Evolutionary conservation across 2,113 vertebrate species (phyloP).

Genomic region (Bubo scandiacus): DNA sequence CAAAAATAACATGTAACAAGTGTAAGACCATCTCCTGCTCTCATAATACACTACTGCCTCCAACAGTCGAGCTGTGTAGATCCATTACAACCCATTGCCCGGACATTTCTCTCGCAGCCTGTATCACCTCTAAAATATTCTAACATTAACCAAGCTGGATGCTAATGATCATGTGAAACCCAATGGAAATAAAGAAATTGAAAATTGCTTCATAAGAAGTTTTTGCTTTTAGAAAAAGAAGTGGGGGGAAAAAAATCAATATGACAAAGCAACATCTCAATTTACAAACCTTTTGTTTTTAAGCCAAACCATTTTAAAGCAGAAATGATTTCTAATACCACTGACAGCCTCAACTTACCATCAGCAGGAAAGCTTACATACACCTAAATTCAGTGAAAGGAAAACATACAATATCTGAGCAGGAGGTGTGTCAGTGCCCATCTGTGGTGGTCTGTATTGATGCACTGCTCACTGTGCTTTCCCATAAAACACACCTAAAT

Average conservation of each 20-base stretch:
- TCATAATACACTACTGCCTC: constrained; percentile 65
- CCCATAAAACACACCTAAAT: neutral
- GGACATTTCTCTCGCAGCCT: neutral
- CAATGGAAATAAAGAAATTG: neutral
- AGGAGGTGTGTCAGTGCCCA: neutral
- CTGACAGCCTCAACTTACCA: neutral
- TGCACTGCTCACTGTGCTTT: neutral
- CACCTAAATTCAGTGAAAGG: neutral
- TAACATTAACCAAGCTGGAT: neutral
- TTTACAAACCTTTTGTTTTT: neutral
- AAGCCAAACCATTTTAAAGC: neutral
- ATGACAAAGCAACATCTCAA: neutral
- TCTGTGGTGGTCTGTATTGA: neutral
- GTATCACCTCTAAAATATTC: neutral
- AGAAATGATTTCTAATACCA: neutral
- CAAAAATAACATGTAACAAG: constrained; percentile 16
- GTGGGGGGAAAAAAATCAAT: neutral
- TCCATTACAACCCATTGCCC: neutral
- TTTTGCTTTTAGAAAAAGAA: neutral
- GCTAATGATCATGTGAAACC: neutral
- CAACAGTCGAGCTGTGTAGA: constrained; percentile 44
- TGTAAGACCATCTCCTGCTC: constrained; percentile 6
- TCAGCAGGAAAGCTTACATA: neutral
- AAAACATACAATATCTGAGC: neutral
- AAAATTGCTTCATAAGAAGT: neutral